These are phyloP conservation scores for Brachirus orientalis DNA, from an alignment of 2,113 vertebrate species.

Conservation along the genomic window DNA sequence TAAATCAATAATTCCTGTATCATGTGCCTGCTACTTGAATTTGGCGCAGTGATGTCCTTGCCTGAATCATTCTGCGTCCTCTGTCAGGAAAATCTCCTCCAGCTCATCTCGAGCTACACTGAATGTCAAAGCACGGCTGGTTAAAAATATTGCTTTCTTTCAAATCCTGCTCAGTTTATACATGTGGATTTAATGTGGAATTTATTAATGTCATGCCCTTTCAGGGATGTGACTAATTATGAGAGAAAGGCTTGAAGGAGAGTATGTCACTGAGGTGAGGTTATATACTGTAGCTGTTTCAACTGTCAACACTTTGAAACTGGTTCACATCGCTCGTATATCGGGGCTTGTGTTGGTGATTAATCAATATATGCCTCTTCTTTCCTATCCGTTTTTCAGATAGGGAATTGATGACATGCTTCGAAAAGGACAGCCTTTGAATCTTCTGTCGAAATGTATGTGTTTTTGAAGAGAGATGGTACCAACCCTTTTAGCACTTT, in stretches of 20 bases:
- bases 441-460: conserved; percentile 51
- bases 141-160: conserved; percentile 77
- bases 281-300: conserved; percentile 57
- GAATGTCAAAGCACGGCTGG: conserved; percentile 73
- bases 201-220: conserved; percentile 84
- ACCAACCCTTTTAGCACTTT: conserved; percentile 33
- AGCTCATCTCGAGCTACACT: conserved; percentile 58
- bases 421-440: conserved; percentile 58
- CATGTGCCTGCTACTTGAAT: conserved; percentile 45
- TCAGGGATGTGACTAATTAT: conserved; percentile 77
- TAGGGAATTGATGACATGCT: conserved; percentile 57
- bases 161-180: conserved; percentile 72
- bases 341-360: conserved; percentile 51
- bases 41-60: conserved; percentile 62
- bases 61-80: conserved; percentile 57
- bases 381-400: conserved; percentile 45
- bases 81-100: conserved; percentile 47
- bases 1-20: conserved; percentile 77
- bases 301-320: conserved; percentile 73
- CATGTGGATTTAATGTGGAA: conserved; percentile 77
- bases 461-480: conserved; percentile 51
- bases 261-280: conserved; percentile 60
- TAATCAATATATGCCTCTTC: conserved; percentile 65
- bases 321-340: conserved; percentile 54
- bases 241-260: conserved; percentile 73